Evolutionary conservation across 2,888 invertebrate species (phyloP).

Genomic region (Coelopa pilipes): DNA sequence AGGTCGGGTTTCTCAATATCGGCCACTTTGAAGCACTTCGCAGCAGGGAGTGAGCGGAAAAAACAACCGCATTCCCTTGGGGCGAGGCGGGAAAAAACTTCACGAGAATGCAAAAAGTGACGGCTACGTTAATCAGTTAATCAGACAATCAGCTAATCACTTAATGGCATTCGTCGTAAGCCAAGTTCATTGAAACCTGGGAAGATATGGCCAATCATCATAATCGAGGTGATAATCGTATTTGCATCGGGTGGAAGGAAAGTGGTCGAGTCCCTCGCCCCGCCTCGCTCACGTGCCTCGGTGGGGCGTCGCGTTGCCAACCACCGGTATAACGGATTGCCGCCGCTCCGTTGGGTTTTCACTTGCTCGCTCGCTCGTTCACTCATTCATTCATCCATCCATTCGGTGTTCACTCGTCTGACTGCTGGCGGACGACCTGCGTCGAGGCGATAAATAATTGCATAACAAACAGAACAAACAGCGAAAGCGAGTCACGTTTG

Average conservation of each 20-base stretch:
- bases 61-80: too few species aligned
- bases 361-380: slow-evolving; percentile 7
- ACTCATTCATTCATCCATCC: neutral
- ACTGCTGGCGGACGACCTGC: neutral
- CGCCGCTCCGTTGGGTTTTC: neutral
- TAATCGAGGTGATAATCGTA: neutral
- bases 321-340: slow-evolving; percentile 8
- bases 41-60: too few species aligned
- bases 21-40: too few species aligned
- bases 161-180: neutral
- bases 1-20: too few species aligned
- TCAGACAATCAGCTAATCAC: neutral
- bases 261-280: neutral
- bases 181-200: slow-evolving; percentile 1
- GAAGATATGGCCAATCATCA: neutral
- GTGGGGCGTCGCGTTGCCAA: slow-evolving; percentile 15
- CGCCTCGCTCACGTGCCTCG: too few species aligned
- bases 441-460: slow-evolving; percentile 13
- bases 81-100: too few species aligned
- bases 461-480: neutral
- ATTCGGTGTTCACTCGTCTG: neutral
- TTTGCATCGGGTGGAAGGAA: neutral
- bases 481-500: neutral
- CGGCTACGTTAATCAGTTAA: neutral
- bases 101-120: neutral